phyloP scores from a whole-genome alignment of 2,797 vertebrate species.

The Dromococcyx pavoninus region DNA sequence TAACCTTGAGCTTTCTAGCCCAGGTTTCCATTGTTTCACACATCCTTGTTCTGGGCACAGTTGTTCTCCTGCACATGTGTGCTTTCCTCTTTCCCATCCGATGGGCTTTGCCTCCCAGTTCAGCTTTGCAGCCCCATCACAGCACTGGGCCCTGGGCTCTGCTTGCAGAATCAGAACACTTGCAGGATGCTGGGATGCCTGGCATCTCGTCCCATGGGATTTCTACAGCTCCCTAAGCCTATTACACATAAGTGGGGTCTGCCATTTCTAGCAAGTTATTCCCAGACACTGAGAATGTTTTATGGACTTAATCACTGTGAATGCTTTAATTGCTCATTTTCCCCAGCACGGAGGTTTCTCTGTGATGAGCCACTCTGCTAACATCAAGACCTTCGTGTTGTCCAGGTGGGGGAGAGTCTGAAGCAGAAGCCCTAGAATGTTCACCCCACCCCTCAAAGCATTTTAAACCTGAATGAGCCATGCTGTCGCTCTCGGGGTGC shows the following conservation, averaged over 20 bases:
- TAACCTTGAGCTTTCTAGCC: not conserved
- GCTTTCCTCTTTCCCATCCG: not conserved
- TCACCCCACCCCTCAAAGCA: not conserved
- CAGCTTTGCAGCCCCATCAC: not conserved
- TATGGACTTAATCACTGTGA: constrained; percentile 8
- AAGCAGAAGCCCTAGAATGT: not conserved
- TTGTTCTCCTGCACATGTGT: not conserved
- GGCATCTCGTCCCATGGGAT: not conserved
- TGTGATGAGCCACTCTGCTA: not conserved
- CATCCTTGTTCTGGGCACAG: not conserved
- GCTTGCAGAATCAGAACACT: not conserved
- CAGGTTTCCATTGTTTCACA: not conserved
- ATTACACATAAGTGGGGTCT: not conserved
- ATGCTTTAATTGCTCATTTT: constrained; percentile 10
- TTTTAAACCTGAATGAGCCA: not conserved
- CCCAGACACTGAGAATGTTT: not conserved
- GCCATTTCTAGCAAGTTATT: not conserved
- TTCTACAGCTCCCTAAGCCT: not conserved
- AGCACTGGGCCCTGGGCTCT: not conserved
- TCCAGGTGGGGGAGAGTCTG: not conserved
- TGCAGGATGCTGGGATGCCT: not conserved
- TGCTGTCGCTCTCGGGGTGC: not conserved
- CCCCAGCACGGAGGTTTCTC: not conserved
- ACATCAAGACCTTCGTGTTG: not conserved
- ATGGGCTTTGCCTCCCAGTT: not conserved